Evolutionary conservation across 1,140 invertebrate genomes (phyloP).

Genomic region (Achroia grisella): DNA sequence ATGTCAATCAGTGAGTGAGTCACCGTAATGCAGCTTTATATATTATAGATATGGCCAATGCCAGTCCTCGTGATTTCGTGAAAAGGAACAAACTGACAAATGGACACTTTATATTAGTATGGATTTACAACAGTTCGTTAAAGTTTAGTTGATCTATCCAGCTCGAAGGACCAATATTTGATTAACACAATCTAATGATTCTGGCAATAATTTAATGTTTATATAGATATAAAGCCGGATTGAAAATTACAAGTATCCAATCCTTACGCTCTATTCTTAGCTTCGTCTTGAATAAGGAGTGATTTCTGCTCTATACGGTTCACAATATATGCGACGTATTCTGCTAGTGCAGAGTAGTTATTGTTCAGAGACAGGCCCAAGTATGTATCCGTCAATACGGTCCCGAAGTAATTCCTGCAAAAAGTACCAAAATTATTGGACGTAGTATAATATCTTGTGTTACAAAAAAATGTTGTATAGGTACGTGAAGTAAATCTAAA

Average conservation of each 20-base stretch:
- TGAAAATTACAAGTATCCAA: background rate
- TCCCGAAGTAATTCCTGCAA: background rate
- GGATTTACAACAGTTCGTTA: too few relatives aligned
- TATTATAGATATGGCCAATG: too few relatives aligned
- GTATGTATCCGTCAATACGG: slow-evolving; percentile 15
- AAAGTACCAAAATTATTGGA: background rate
- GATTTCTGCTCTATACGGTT: slow-evolving; percentile 1
- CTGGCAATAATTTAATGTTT: background rate
- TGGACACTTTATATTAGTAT: too few relatives aligned
- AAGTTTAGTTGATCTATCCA: background rate
- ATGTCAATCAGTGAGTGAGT: too few relatives aligned
- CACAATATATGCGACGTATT: slow-evolving; percentile 6
- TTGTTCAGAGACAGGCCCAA: slow-evolving; percentile 12
- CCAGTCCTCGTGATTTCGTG: too few relatives aligned
- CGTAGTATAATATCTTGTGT: too few relatives aligned
- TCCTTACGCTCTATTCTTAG: slow-evolving; percentile 26
- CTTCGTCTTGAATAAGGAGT: slow-evolving; percentile 19
- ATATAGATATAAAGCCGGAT: slow-evolving; percentile 1
- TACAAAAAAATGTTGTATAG: too few relatives aligned
- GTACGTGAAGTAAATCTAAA: too few relatives aligned
- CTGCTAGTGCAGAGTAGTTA: slow-evolving; percentile 5
- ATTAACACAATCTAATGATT: too few relatives aligned
- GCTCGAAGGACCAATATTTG: too few relatives aligned
- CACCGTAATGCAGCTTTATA: too few relatives aligned
- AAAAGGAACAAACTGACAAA: too few relatives aligned